Percentiles rank a stretch among this genome's conserved stretches.
phyloP scores from a whole-genome alignment of 1,140 invertebrate species.

The Luehdorfia chinensis region DNA sequence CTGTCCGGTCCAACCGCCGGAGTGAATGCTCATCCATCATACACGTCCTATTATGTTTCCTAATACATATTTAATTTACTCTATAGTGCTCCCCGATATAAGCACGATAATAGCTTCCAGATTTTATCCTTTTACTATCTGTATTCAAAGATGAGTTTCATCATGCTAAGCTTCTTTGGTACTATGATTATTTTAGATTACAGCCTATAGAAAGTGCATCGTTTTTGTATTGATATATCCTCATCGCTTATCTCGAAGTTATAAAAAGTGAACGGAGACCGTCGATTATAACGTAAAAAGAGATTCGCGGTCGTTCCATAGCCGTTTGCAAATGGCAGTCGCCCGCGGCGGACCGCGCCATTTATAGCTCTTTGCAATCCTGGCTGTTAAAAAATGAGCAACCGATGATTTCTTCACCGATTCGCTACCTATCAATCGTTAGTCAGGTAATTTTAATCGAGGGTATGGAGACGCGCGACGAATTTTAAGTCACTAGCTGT shows the following conservation, averaged over 20 bases:
- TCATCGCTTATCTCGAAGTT: too few species aligned
- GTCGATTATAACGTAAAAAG: conserved; percentile 74
- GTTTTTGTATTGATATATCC: too few species aligned
- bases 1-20: conserved; percentile 19
- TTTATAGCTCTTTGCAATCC: conserved; percentile 71
- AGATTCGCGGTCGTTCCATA: conserved; percentile 69
- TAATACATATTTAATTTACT: conserved; percentile 15
- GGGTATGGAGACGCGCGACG: conserved; percentile 10
- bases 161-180: too few species aligned
- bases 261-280: conserved; percentile 47
- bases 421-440: conserved; percentile 52
- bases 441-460: conserved; percentile 33
- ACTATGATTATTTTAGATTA: too few species aligned
- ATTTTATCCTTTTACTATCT: too few species aligned
- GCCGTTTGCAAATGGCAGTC: conserved; percentile 72
- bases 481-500: conserved; percentile 3
- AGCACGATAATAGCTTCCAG: neutral
- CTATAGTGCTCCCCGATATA: neutral
- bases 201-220: too few species aligned
- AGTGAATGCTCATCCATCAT: conserved; percentile 17
- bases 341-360: conserved; percentile 55
- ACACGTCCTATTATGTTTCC: conserved; percentile 11
- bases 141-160: too few species aligned
- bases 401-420: conserved; percentile 58
- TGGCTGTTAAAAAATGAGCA: conserved; percentile 65